Evolutionary conservation across 2,113 vertebrate genomes (phyloP).

Genomic region (Salminus brasiliensis): DNA sequence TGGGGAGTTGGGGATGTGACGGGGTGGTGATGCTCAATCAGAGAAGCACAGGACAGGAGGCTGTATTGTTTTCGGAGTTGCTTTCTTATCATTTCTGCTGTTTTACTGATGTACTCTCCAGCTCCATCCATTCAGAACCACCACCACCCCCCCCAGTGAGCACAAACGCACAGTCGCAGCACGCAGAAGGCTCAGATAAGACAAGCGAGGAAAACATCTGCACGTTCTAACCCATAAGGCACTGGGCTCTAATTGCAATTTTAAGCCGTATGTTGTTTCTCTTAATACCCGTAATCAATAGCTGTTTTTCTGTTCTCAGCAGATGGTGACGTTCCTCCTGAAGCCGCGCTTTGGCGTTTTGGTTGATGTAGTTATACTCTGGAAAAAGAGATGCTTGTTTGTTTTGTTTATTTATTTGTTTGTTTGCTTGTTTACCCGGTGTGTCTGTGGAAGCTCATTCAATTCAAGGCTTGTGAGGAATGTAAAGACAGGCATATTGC

Average conservation of each 20-base stretch:
- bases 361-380: conserved; percentile 29
- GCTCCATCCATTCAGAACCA: neutral
- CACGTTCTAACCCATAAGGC: conserved; percentile 43
- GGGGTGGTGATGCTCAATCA: too few relatives aligned
- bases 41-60: neutral
- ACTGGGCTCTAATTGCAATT: conserved; percentile 46
- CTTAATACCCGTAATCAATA: conserved; percentile 54
- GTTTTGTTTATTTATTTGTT: neutral
- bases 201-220: conserved; percentile 55
- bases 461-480: neutral
- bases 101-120: neutral
- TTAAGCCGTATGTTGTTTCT: conserved; percentile 47
- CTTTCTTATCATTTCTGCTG: neutral
- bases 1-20: too few relatives aligned
- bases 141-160: neutral
- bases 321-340: conserved; percentile 49
- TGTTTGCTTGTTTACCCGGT: neutral
- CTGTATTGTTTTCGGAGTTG: neutral
- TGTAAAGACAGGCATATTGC: neutral
- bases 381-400: conserved; percentile 3
- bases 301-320: conserved; percentile 42
- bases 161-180: neutral
- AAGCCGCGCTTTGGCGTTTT: conserved; percentile 34
- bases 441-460: neutral
- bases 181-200: conserved; percentile 35